A percentile compares a stretch with the other conserved stretches of the same genome.
Conservation (phyloP, 2,888 invertebrate genomes). For the Spilosoma lubricipeda region DNA sequence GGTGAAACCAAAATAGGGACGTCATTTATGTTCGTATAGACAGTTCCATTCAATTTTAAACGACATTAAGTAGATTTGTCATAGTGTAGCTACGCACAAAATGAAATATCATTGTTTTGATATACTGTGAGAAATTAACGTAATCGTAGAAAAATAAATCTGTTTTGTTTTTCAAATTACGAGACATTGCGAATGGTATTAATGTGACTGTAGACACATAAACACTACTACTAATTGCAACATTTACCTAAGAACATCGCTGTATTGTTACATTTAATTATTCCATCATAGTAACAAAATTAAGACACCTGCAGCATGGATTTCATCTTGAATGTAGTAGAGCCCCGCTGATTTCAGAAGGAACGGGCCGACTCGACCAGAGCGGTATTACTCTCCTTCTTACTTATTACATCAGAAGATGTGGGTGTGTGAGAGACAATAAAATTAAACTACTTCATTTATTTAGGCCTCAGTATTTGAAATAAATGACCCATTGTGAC, state of each 20-base stretch:
- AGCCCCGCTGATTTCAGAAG: no score
- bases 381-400: no score
- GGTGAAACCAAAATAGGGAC: constrained; percentile 46
- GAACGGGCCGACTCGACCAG: no score
- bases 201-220: background rate
- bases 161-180: background rate
- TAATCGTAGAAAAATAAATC: background rate
- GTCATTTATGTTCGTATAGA: constrained; percentile 32
- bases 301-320: background rate
- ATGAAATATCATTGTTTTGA: constrained; percentile 30
- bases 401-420: no score
- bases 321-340: no score
- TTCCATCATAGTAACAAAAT: background rate
- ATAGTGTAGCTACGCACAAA: constrained; percentile 16
- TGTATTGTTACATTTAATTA: background rate
- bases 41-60: constrained; percentile 36
- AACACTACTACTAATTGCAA: background rate
- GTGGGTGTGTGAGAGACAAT: no score
- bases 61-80: constrained; percentile 16
- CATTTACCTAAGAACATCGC: background rate
- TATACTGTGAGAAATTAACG: constrained; percentile 14
- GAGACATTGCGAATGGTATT: background rate
- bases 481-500: no score
- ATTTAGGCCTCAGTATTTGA: no score
- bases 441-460: no score